Conservation (phyloP, 2,797 vertebrate genomes). For the Otolemur crassicaudatus region DNA sequence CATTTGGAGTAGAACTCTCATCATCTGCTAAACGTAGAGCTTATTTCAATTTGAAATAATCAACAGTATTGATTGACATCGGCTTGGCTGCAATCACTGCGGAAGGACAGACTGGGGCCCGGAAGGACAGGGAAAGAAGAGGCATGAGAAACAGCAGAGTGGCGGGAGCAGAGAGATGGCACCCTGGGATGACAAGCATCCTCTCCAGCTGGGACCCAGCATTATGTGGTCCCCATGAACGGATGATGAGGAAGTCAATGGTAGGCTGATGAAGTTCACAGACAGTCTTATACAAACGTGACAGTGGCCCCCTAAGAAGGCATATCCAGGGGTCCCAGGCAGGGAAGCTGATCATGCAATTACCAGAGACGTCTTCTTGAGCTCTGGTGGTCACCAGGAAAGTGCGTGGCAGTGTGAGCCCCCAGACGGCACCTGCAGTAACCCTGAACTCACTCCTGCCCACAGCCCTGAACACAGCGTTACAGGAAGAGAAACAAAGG, state of each 20-base stretch:
- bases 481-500: not conserved
- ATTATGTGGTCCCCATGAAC: not conserved
- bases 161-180: slow-evolving; percentile 30
- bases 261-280: slow-evolving; percentile 68
- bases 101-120: not conserved
- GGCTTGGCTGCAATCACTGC: not conserved
- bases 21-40: not conserved
- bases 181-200: slow-evolving; percentile 57
- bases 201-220: slow-evolving; percentile 61
- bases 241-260: slow-evolving; percentile 46
- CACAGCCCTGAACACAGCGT: accelerated
- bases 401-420: not conserved
- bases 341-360: not conserved
- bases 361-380: not conserved
- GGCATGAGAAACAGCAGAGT: slow-evolving; percentile 2
- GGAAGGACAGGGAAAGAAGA: not conserved
- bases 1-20: not conserved
- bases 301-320: not conserved
- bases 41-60: slow-evolving; percentile 46
- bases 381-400: not conserved
- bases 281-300: slow-evolving; percentile 3
- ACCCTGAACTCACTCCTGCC: too few relatives aligned
- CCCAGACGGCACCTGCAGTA: not conserved
- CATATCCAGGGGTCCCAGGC: not conserved
- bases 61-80: not conserved